phyloP scores from a whole-genome alignment of 2,797 vertebrate species.

The Coranthus polyacanthus region DNA sequence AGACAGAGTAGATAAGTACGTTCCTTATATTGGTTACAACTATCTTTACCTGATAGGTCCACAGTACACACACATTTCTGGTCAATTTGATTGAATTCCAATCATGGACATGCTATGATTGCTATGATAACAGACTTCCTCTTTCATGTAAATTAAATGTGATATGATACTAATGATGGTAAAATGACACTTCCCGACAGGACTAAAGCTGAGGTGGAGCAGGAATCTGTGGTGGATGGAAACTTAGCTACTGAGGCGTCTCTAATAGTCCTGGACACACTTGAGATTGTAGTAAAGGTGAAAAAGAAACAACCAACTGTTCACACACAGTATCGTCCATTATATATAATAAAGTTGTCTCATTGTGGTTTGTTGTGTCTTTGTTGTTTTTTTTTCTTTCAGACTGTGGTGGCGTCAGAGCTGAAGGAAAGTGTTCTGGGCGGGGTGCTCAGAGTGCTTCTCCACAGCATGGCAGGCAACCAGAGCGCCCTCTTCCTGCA shows the following conservation, averaged over 20 bases:
- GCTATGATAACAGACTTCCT: background rate
- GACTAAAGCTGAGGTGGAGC: slow-evolving; percentile 91
- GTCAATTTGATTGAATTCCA: slow-evolving; percentile 8
- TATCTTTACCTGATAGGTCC: background rate
- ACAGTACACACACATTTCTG: background rate
- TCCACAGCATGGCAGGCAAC: slow-evolving; percentile 92
- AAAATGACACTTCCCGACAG: slow-evolving; percentile 67
- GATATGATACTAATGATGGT: slow-evolving; percentile 1
- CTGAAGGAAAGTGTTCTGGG: slow-evolving; percentile 91
- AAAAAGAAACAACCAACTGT: slow-evolving; percentile 7
- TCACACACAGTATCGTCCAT: background rate
- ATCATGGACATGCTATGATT: background rate
- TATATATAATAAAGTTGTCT: background rate
- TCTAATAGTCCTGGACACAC: slow-evolving; percentile 90
- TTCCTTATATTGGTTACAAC: slow-evolving; percentile 19
- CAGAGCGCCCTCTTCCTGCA: slow-evolving; percentile 94
- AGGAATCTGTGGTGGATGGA: slow-evolving; percentile 93
- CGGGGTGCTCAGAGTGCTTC: slow-evolving; percentile 89
- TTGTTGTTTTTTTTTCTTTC: slow-evolving; percentile 29
- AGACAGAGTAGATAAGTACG: slow-evolving; percentile 93
- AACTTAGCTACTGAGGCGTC: slow-evolving; percentile 92
- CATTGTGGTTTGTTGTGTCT: slow-evolving; percentile 12
- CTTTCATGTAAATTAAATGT: slow-evolving; percentile 5
- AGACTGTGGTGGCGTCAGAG: slow-evolving; percentile 88
- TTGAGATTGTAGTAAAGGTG: slow-evolving; percentile 95